Evolutionary conservation across 2,113 vertebrate genomes (phyloP).

Genomic region (Trichechus manatus): DNA sequence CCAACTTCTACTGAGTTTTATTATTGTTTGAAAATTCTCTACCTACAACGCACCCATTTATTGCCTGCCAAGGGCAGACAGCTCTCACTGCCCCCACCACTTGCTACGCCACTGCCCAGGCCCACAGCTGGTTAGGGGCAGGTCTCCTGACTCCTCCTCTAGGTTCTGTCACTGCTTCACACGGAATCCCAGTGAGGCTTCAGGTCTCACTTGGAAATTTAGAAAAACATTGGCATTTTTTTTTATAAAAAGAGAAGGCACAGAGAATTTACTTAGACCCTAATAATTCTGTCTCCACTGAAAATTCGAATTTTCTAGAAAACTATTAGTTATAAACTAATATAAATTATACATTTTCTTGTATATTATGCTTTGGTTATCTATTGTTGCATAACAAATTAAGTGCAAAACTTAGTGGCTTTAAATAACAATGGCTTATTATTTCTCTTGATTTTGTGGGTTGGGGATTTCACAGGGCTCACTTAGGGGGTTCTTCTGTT

Average conservation of each 20-base stretch:
- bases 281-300: slow-evolving; percentile 12
- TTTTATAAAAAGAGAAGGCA: slow-evolving; percentile 15
- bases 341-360: neutral
- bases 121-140: neutral
- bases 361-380: neutral
- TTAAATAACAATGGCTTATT: neutral
- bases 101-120: neutral
- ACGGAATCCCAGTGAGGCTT: neutral
- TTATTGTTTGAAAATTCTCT: neutral
- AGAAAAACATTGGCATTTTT: neutral
- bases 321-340: neutral
- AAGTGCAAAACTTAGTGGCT: neutral
- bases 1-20: neutral
- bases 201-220: neutral
- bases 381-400: slow-evolving; percentile 6
- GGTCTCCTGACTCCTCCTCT: neutral
- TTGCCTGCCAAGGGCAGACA: neutral
- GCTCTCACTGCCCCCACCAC: neutral
- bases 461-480: neutral
- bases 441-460: neutral
- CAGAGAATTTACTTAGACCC: neutral
- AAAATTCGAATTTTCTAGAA: neutral
- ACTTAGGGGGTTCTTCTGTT: neutral
- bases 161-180: neutral
- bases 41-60: neutral